These are phyloP conservation scores for Phocides pigmalion DNA, from an alignment of 1,140 invertebrate genomes.

Conservation along the genomic window DNA sequence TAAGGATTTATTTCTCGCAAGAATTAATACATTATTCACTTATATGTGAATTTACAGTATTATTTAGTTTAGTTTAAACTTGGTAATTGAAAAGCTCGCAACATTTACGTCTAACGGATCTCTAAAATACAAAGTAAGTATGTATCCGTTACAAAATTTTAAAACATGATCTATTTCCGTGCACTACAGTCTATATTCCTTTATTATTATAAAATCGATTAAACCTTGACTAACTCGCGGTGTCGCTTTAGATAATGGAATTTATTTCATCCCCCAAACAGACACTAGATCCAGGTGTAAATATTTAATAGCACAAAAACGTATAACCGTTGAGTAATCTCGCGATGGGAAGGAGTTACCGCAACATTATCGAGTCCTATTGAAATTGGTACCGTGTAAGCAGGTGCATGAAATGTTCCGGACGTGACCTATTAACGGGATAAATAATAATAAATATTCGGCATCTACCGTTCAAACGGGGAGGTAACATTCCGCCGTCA, in stretches of 20 bases:
- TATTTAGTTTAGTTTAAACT: too few relatives aligned
- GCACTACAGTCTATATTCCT: constrained; percentile 8
- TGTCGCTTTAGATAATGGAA: constrained; percentile 13
- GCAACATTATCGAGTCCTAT: constrained; percentile 1
- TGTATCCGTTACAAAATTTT: neutral
- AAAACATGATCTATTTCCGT: neutral
- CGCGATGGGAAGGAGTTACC: neutral
- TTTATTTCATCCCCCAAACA: constrained; percentile 7
- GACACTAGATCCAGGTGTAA: constrained; percentile 22
- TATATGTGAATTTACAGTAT: too few relatives aligned
- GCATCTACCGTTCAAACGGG: neutral
- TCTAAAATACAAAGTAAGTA: neutral
- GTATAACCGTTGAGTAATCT: constrained; percentile 5
- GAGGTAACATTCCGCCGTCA: too few relatives aligned
- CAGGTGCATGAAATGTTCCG: constrained; percentile 9
- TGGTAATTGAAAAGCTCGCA: neutral
- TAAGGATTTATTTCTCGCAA: too few relatives aligned
- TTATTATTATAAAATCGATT: constrained; percentile 1
- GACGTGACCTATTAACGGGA: constrained; percentile 14
- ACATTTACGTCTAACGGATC: neutral
- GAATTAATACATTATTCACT: too few relatives aligned
- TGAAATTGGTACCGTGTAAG: constrained; percentile 6
- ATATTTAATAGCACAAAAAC: constrained; percentile 26
- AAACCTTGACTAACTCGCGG: neutral
- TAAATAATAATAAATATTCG: neutral